Conservation (phyloP, 2,113 vertebrate genomes). For the Scytalopus superciliaris region DNA sequence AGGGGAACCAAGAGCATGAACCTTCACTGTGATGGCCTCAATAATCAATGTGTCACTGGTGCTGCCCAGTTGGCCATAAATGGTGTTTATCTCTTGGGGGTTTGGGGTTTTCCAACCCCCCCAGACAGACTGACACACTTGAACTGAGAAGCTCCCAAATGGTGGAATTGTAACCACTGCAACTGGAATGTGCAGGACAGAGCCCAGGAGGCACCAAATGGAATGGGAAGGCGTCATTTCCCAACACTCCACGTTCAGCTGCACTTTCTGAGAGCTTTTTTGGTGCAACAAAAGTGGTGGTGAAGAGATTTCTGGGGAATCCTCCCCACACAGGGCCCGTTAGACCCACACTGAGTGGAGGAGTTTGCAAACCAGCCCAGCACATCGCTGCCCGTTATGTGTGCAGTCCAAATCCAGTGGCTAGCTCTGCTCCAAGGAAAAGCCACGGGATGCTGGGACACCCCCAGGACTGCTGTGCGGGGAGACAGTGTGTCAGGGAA, state of each 20-base stretch:
- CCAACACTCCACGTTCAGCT: rapidly evolving
- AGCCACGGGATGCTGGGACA: rapidly evolving
- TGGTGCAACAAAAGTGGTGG: background rate
- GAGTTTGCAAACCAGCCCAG: background rate
- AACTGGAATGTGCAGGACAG: background rate
- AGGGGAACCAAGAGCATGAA: background rate
- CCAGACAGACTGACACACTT: background rate
- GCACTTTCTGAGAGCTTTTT: background rate
- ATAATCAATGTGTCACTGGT: background rate
- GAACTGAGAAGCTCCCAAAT: background rate
- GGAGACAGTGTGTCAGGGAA: background rate
- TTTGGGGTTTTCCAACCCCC: background rate
- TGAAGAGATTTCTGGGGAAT: background rate
- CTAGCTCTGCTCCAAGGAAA: background rate
- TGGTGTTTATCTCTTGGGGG: background rate
- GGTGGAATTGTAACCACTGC: background rate
- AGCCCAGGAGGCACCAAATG: background rate
- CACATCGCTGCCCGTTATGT: background rate
- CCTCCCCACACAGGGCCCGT: background rate
- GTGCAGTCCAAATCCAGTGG: background rate
- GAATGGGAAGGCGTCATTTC: rapidly evolving
- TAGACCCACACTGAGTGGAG: background rate
- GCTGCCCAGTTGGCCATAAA: background rate
- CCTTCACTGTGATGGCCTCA: background rate
- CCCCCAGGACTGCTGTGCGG: background rate